Evolutionary conservation across 2,797 vertebrate species (phyloP).

Genomic region (Bovichtus variegatus): DNA sequence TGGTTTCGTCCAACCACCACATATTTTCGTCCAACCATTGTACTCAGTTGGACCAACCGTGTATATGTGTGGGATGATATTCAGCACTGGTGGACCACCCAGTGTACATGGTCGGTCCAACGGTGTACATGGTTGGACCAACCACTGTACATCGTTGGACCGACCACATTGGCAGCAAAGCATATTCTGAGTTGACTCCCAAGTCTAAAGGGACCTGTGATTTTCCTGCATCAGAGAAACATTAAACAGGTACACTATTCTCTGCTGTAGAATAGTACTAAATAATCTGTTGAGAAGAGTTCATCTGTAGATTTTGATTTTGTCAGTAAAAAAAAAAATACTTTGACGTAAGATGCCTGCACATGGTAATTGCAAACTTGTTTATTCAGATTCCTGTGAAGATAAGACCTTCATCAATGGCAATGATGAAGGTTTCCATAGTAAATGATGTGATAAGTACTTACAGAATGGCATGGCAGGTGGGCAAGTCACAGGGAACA

Average conservation of each 20-base stretch:
- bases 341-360: background rate
- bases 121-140: no score
- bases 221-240: background rate
- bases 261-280: background rate
- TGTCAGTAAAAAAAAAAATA: constrained; percentile 2
- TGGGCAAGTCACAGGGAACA: no score
- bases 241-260: constrained; percentile 38
- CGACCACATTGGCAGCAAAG: background rate
- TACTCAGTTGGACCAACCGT: no score
- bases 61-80: no score
- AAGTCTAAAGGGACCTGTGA: background rate
- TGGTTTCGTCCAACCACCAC: no score
- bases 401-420: background rate
- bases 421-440: background rate
- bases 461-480: background rate
- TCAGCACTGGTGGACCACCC: no score
- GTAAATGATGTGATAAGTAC: constrained; percentile 5
- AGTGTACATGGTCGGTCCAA: no score
- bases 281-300: no score
- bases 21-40: no score
- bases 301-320: constrained; percentile 3
- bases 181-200: background rate
- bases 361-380: background rate
- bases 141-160: no score
- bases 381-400: constrained; percentile 4